Conservation (phyloP, 2,113 vertebrate species). For the Oryzias celebensis region DNA sequence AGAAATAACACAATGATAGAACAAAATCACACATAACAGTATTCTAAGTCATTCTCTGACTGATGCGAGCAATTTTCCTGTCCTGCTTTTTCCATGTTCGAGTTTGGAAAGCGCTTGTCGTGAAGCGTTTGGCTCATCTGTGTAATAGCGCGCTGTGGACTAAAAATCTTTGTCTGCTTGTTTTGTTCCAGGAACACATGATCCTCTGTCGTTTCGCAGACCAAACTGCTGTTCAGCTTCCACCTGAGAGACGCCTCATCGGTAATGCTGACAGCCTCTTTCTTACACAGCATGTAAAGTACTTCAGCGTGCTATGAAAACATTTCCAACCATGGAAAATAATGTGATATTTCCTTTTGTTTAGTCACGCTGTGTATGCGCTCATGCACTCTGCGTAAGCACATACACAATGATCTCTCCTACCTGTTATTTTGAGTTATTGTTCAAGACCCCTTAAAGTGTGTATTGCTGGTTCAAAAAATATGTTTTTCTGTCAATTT, state of each 20-base stretch:
- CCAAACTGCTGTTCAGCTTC: slow-evolving; percentile 92
- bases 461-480: no score
- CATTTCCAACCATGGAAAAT: not conserved
- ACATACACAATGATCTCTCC: no score
- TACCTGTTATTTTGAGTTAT: no score
- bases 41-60: not conserved
- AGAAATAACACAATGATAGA: not conserved
- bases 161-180: not conserved
- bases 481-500: no score
- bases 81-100: not conserved
- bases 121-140: no score
- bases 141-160: no score
- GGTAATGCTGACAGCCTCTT: slow-evolving; percentile 72
- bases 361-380: not conserved
- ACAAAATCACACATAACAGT: not conserved
- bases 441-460: no score
- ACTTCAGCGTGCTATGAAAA: not conserved
- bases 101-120: no score
- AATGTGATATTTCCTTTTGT: not conserved
- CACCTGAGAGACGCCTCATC: slow-evolving; percentile 82
- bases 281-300: not conserved
- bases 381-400: no score
- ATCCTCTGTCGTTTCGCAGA: slow-evolving; percentile 96
- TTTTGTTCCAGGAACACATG: slow-evolving; percentile 90
- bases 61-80: not conserved